These are phyloP conservation scores for Mixornis gularis DNA, from an alignment of 2,113 vertebrate genomes.

Conservation along the genomic window DNA sequence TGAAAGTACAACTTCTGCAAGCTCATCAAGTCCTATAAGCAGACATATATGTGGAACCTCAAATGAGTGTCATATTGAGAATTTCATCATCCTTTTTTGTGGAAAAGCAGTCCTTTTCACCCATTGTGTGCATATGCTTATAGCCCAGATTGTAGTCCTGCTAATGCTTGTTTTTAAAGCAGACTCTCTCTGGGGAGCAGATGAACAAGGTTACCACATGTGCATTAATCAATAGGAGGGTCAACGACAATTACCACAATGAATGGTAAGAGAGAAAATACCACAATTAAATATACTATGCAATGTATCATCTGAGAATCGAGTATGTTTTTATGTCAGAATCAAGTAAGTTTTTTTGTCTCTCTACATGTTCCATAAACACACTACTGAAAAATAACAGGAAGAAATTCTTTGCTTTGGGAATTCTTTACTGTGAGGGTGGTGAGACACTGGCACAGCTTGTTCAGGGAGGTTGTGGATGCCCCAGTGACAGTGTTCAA, in stretches of 20 bases:
- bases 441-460: neutral
- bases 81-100: neutral
- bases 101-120: neutral
- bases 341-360: neutral
- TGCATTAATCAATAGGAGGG: neutral
- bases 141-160: accelerated
- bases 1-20: neutral
- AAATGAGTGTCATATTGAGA: neutral
- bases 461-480: neutral
- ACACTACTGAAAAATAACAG: neutral
- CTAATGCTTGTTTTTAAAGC: neutral
- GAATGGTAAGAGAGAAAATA: neutral
- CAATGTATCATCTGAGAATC: neutral
- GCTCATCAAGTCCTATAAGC: neutral
- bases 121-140: too few species aligned
- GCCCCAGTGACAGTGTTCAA: neutral
- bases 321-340: accelerated
- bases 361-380: neutral
- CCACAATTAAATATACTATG: neutral
- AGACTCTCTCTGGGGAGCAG: neutral
- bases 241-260: neutral
- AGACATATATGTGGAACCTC: neutral
- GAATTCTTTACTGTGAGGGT: neutral
- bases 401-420: neutral
- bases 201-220: neutral